Evolutionary conservation across 2,797 vertebrate genomes (phyloP).

Genomic region (Pseudochromis fuscus): DNA sequence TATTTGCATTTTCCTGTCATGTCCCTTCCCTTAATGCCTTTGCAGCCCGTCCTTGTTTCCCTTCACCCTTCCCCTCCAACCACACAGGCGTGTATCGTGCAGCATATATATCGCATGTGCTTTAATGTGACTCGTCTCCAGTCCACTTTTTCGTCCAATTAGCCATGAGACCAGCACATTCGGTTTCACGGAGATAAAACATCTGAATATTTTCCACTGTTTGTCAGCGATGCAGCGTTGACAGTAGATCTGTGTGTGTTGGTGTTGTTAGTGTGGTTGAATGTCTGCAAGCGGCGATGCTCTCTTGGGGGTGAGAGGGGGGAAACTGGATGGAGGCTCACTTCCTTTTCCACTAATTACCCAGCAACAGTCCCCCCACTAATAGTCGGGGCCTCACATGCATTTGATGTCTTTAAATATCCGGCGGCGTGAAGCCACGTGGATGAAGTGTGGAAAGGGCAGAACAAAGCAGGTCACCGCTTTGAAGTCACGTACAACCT

Average conservation of each 20-base stretch:
- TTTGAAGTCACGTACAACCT: constrained; percentile 46
- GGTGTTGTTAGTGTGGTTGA: neutral
- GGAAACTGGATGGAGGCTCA: constrained; percentile 48
- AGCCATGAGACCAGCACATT: constrained; percentile 5
- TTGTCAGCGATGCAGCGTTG: neutral
- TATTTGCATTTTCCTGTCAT: neutral
- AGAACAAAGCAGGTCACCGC: constrained; percentile 53
- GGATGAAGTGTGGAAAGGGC: constrained; percentile 15
- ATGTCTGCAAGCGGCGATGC: neutral
- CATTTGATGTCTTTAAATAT: constrained; percentile 72
- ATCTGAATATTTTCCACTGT: neutral
- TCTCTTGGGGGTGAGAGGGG: constrained; percentile 27
- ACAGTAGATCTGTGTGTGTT: constrained; percentile 7
- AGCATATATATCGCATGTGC: neutral
- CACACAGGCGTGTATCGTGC: neutral
- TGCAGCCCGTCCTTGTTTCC: neutral
- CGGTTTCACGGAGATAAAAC: constrained; percentile 1
- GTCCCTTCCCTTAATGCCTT: neutral
- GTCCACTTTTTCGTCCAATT: constrained; percentile 37
- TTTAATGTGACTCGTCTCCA: neutral
- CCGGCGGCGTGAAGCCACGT: constrained; percentile 34
- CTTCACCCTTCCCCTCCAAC: neutral
- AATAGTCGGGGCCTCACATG: constrained; percentile 62
- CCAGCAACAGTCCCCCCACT: constrained; percentile 66
- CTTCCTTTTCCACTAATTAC: constrained; percentile 74